Evolutionary conservation across 2,113 vertebrate genomes (phyloP).

Genomic region (Centrocercus urophasianus): DNA sequence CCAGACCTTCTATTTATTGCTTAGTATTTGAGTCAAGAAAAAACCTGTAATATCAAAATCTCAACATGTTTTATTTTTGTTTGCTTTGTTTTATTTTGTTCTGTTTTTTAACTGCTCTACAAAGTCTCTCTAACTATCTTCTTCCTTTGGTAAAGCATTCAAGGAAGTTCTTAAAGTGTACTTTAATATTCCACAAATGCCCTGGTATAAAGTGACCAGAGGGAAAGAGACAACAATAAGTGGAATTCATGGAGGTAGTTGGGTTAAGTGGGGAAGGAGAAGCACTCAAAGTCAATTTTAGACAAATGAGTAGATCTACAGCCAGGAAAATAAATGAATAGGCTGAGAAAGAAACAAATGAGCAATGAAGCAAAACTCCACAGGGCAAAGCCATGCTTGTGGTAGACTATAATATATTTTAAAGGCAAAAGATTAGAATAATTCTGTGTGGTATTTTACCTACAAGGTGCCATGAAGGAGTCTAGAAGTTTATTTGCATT

Average conservation of each 20-base stretch:
- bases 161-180: constrained; percentile 48
- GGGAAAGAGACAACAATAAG: constrained; percentile 19
- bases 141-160: constrained; percentile 2
- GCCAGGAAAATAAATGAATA: constrained; percentile 69
- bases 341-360: constrained; percentile 64
- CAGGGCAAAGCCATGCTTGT: constrained; percentile 19
- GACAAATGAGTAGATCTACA: constrained; percentile 67
- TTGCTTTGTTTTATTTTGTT: not conserved
- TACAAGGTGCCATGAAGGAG: not conserved
- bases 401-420: constrained; percentile 32
- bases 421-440: not conserved
- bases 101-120: not conserved
- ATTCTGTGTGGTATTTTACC: not conserved
- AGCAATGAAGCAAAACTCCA: constrained; percentile 42
- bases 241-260: not conserved
- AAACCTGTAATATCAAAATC: constrained; percentile 45
- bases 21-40: constrained; percentile 42
- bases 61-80: not conserved
- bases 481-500: not conserved
- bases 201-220: constrained; percentile 59
- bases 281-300: constrained; percentile 64
- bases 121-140: not conserved
- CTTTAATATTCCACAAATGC: constrained; percentile 18
- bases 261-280: not conserved
- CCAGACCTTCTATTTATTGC: constrained; percentile 32